Evolutionary conservation across 2,113 vertebrate species (phyloP).

Genomic region (Oceanodroma tethys): DNA sequence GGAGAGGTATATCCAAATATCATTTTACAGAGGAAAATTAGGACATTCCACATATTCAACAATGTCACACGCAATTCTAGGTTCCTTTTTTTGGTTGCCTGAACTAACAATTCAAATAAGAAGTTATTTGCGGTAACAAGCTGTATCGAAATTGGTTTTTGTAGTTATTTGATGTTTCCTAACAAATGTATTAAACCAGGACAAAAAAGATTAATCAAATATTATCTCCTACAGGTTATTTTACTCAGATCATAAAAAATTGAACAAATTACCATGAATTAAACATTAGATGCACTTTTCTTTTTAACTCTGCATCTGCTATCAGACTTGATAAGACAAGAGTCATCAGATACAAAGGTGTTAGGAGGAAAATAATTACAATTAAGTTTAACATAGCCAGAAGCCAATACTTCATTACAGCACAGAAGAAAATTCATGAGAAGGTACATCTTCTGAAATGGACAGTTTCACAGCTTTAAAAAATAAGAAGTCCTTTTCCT

Average conservation of each 20-base stretch:
- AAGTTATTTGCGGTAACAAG: conserved; percentile 34
- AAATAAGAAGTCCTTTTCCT: not conserved
- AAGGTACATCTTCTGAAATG: not conserved
- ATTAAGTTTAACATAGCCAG: conserved; percentile 25
- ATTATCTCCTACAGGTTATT: conserved; percentile 6
- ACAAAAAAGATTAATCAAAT: conserved; percentile 20
- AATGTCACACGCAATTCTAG: not conserved
- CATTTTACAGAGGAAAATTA: not conserved
- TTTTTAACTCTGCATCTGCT: not conserved
- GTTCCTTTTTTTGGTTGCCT: not conserved
- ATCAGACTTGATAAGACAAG: conserved; percentile 16
- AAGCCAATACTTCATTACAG: not conserved
- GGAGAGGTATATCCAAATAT: not conserved
- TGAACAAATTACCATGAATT: conserved; percentile 58
- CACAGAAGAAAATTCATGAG: not conserved
- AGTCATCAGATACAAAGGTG: not conserved
- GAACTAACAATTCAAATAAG: conserved; percentile 2
- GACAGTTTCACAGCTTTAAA: not conserved
- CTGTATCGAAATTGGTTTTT: not conserved
- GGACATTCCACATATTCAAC: not conserved
- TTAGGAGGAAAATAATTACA: conserved; percentile 40
- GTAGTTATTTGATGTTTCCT: conserved; percentile 58
- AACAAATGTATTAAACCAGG: not conserved
- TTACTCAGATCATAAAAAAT: conserved; percentile 38
- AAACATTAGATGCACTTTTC: conserved; percentile 48